These are phyloP conservation scores for Leptobrachium ailaonicum DNA, from an alignment of 2,113 vertebrate species.

Conservation along the genomic window DNA sequence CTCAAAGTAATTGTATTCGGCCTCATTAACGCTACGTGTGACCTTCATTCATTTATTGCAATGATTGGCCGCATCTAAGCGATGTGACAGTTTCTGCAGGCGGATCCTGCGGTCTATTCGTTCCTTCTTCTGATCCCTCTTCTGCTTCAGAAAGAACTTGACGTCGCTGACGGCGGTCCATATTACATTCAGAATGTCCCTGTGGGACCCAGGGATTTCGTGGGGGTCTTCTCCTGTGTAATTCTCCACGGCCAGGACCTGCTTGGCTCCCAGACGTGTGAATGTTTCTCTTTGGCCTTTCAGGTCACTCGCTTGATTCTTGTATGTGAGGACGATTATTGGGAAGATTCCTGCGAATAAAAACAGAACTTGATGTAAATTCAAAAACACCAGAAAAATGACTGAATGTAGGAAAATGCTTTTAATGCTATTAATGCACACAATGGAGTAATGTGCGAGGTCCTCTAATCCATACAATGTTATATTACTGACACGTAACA, in stretches of 20 bases:
- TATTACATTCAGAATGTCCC: slow-evolving; percentile 22
- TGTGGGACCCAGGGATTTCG: slow-evolving; percentile 27
- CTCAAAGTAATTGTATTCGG: too few species aligned
- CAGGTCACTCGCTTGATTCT: slow-evolving; percentile 4
- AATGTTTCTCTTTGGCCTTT: slow-evolving; percentile 13
- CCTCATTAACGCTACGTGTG: too few species aligned
- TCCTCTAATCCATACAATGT: too few species aligned
- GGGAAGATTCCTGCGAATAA: slow-evolving; percentile 24
- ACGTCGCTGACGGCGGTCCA: slow-evolving; percentile 16
- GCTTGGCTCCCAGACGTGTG: slow-evolving; percentile 22
- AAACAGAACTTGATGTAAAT: too few species aligned
- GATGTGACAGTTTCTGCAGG: neutral
- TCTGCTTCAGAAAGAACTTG: slow-evolving; percentile 11
- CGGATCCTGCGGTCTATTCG: slow-evolving; percentile 16
- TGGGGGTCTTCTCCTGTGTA: slow-evolving; percentile 16
- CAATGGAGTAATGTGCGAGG: too few species aligned
- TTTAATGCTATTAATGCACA: too few species aligned
- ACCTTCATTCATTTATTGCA: too few species aligned
- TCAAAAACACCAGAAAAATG: too few species aligned
- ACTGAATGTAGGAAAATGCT: too few species aligned
- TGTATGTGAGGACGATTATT: slow-evolving; percentile 36
- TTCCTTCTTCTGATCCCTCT: slow-evolving; percentile 4
- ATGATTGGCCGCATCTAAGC: too few species aligned
- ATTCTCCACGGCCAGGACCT: slow-evolving; percentile 36
- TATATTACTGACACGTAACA: too few species aligned